These are phyloP conservation scores for Ormyrus labotus DNA, from an alignment of 2,888 invertebrate genomes.

Conservation along the genomic window DNA sequence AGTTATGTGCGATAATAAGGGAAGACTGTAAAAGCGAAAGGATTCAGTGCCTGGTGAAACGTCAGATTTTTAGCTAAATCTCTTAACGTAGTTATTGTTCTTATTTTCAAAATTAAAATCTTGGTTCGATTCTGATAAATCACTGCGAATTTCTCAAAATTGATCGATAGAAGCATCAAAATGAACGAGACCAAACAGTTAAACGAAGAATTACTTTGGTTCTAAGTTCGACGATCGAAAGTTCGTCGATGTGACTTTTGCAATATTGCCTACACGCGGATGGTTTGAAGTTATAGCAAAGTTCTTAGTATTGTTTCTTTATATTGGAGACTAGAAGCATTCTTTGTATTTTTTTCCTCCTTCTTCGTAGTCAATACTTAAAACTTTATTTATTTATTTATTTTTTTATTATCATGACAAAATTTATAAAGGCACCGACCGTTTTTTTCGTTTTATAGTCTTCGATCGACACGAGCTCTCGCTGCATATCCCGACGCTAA, in stretches of 20 bases:
- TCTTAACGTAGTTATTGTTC: slow-evolving; percentile 11
- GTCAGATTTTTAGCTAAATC: slow-evolving; percentile 27
- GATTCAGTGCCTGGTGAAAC: slow-evolving; percentile 52
- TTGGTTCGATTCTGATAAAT: too few relatives aligned
- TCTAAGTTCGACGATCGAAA: slow-evolving; percentile 6
- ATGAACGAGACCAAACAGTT: neutral
- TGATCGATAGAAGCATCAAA: neutral
- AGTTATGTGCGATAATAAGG: slow-evolving; percentile 26
- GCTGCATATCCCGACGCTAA: slow-evolving; percentile 33
- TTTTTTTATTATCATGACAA: slow-evolving; percentile 47
- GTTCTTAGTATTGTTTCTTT: slow-evolving; percentile 1
- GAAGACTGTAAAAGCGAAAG: slow-evolving; percentile 58
- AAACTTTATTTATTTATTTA: slow-evolving; percentile 27
- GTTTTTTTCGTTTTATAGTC: slow-evolving; percentile 64
- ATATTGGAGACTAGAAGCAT: slow-evolving; percentile 17
- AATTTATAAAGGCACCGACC: slow-evolving; percentile 61
- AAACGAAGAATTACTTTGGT: slow-evolving; percentile 1
- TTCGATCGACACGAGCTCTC: slow-evolving; percentile 54
- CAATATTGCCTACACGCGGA: neutral
- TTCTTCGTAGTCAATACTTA: slow-evolving; percentile 29
- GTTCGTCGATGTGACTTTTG: neutral
- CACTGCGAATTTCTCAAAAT: too few relatives aligned
- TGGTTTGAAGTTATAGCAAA: slow-evolving; percentile 14
- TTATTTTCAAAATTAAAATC: too few relatives aligned
- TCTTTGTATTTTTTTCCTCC: slow-evolving; percentile 9